phyloP scores from a whole-genome alignment of 2,797 vertebrate species.

The Alosa sapidissima region DNA sequence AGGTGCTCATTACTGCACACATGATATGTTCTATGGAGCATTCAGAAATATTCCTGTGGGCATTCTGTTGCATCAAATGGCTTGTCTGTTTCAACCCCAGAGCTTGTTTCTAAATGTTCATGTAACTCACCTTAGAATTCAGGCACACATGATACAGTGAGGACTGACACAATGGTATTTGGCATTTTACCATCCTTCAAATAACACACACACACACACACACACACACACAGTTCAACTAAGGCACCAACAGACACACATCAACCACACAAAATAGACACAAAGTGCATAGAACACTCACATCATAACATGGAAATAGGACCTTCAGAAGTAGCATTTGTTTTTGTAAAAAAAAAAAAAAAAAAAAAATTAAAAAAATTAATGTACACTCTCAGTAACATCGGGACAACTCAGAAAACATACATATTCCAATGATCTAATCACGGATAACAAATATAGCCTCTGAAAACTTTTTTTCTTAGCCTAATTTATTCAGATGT shows the following conservation, averaged over 20 bases:
- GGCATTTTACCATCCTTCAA: conserved; percentile 17
- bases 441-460: not conserved
- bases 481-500: not conserved
- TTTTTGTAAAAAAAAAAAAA: conserved; percentile 5
- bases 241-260: not conserved
- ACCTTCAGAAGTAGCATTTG: conserved; percentile 33
- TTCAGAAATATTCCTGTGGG: not conserved
- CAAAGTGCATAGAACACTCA: conserved; percentile 43
- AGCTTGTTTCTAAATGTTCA: not conserved
- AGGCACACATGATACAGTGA: conserved; percentile 1
- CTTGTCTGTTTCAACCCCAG: not conserved
- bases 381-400: conserved; percentile 34
- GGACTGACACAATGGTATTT: not conserved
- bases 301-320: conserved; percentile 31
- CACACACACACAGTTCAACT: not conserved
- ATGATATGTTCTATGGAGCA: not conserved
- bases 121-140: not conserved
- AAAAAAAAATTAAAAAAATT: no score
- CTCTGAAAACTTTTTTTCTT: not conserved
- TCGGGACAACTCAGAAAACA: conserved; percentile 7
- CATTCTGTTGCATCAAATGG: not conserved
- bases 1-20: not conserved
- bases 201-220: not conserved
- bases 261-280: conserved; percentile 19
- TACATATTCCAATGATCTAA: not conserved